Evolutionary conservation across 2,888 invertebrate genomes (phyloP), one percentile per base, ranked within the genome.

Genomic region (Cinara cedri): DNA sequence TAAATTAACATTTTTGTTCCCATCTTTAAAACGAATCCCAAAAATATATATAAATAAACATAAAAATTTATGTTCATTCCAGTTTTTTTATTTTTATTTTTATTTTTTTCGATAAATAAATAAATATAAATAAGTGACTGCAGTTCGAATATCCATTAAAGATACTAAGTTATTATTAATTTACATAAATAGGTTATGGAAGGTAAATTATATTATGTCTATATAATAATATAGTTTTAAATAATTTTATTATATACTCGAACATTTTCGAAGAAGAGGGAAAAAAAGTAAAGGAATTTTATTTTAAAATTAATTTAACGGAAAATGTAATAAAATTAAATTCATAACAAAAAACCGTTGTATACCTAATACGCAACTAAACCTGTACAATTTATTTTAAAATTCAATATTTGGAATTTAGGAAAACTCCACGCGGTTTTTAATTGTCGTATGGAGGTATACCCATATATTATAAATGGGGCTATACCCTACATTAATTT

Each of bases 1-100:
- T 42, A 70, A 55, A 70, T 55, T 55, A 21, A 71, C 21, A 71
- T 54, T 71, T 71, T 44, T 0, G n/a, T 54, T 70, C 16, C 24
- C 8, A n/a, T 19, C 21, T 44, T 42, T 10, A 24, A 66, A 66
- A 16, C 46, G 16, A 66, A 46, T 4, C 16, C 46, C 24, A 11
- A 16, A 46, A 71, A 44, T 3, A 55, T 34, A 60, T 16, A 60
- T 10, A 60, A 16, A 60, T 49, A 16, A 51, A 16, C 54, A 54
- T 70, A 14, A 70, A n/a, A 34, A 60, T 34, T 14, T 34, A n/a
- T 54, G 2, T 34, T 14, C 13, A 19, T 34, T 70, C 3, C 3
- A 19, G 16, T 54, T 70, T 34, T 3, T 34, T 70, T 19, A 4
- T 34, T 34, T 34, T 34, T 34, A 34, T 34, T 34, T 34, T 34